These are phyloP conservation scores for Oligia strigilis DNA, from an alignment of 2,888 invertebrate genomes.

Conservation along the genomic window DNA sequence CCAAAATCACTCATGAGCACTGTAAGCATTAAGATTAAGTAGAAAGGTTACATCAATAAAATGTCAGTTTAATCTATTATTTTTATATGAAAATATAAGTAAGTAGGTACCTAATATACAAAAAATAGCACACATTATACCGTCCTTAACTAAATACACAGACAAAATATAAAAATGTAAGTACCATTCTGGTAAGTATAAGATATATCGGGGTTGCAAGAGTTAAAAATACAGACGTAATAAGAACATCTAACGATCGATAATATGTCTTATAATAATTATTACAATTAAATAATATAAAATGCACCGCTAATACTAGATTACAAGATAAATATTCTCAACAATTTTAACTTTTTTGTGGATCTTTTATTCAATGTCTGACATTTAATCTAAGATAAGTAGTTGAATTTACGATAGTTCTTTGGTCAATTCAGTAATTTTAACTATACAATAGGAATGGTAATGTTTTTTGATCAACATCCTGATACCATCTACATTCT, in stretches of 20 bases:
- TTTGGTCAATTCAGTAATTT: slow-evolving; percentile 46
- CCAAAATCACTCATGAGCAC: slow-evolving; percentile 30
- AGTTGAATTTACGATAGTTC: slow-evolving; percentile 28
- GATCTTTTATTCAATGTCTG: slow-evolving; percentile 68
- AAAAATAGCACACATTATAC: slow-evolving; percentile 63
- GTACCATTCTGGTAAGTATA: slow-evolving; percentile 57
- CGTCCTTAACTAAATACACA: slow-evolving; percentile 56
- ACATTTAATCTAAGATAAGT: slow-evolving; percentile 8
- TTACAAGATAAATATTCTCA: slow-evolving; percentile 77
- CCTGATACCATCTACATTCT: slow-evolving; percentile 33
- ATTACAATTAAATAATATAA: slow-evolving; percentile 75
- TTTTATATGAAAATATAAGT: slow-evolving; percentile 54
- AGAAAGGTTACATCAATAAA: slow-evolving; percentile 58
- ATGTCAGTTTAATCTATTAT: slow-evolving; percentile 44
- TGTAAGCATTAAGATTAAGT: slow-evolving; percentile 45
- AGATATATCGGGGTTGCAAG: slow-evolving; percentile 67
- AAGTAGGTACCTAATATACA: slow-evolving; percentile 35
- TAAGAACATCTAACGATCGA: slow-evolving; percentile 72
- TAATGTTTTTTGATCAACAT: slow-evolving; percentile 28
- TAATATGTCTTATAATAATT: slow-evolving; percentile 65
- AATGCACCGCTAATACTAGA: slow-evolving; percentile 87
- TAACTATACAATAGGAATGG: slow-evolving; percentile 28
- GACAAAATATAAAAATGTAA: slow-evolving; percentile 59
- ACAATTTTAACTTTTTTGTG: slow-evolving; percentile 73
- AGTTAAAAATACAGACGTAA: slow-evolving; percentile 70